Evolutionary conservation across 2,888 invertebrate species (phyloP).

Genomic region (Danaus chrysippus): DNA sequence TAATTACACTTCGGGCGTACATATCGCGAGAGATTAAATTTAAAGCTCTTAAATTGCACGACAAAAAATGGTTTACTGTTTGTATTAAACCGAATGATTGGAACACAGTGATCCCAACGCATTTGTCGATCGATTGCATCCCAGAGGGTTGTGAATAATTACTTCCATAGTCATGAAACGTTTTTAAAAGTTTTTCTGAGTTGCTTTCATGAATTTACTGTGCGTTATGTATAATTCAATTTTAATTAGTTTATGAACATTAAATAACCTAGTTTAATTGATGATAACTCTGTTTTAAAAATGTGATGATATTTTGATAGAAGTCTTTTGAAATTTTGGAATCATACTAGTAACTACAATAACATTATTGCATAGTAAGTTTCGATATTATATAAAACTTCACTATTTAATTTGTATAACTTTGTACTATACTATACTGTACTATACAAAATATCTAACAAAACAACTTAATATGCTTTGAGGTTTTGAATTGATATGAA

Average conservation of each 20-base stretch:
- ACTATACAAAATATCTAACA: too few relatives aligned
- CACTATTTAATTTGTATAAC: too few relatives aligned
- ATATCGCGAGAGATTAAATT: background rate
- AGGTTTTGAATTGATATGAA: too few relatives aligned
- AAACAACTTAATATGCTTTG: too few relatives aligned
- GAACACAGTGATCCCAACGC: conserved; percentile 6
- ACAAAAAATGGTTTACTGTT: conserved; percentile 1
- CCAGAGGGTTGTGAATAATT: conserved; percentile 19
- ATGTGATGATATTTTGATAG: too few relatives aligned
- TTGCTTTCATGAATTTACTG: conserved; percentile 13
- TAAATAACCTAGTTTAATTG: background rate
- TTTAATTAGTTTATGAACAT: conserved; percentile 2
- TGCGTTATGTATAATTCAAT: background rate
- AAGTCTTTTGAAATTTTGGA: too few relatives aligned
- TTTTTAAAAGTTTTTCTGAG: conserved; percentile 19
- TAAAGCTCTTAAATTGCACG: background rate
- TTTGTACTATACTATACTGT: too few relatives aligned
- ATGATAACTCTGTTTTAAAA: background rate
- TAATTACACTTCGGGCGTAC: too few relatives aligned
- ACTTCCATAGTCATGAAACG: conserved; percentile 19
- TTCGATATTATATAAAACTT: too few relatives aligned
- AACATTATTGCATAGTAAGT: too few relatives aligned
- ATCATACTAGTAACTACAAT: too few relatives aligned
- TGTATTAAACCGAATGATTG: conserved; percentile 8
- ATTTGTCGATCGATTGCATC: conserved; percentile 17